Evolutionary conservation across 2,797 vertebrate genomes (phyloP).

Genomic region (Varecia variegata): DNA sequence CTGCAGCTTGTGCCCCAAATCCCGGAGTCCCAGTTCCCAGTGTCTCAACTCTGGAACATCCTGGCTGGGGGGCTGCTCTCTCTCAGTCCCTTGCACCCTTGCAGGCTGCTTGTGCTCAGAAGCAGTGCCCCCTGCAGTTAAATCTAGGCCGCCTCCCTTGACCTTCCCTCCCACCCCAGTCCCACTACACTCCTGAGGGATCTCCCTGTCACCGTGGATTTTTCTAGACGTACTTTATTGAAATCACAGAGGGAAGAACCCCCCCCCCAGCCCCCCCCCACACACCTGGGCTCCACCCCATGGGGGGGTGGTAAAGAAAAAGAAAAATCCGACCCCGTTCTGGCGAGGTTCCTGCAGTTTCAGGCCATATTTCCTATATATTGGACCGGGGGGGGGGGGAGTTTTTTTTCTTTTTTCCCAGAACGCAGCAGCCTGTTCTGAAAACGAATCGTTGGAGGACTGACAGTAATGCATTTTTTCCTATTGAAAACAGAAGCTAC

Average conservation of each 20-base stretch:
- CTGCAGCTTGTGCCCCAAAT: neutral
- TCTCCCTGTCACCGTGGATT: conserved; percentile 51
- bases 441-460: conserved; percentile 86
- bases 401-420: neutral
- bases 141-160: conserved; percentile 38
- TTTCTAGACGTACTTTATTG: conserved; percentile 63
- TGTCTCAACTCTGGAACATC: neutral
- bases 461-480: conserved; percentile 89
- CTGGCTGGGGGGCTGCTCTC: neutral
- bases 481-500: conserved; percentile 89
- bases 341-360: conserved; percentile 36
- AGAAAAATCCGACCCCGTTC: conserved; percentile 43
- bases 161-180: neutral
- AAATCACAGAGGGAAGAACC: conserved; percentile 58
- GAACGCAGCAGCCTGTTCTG: conserved; percentile 82
- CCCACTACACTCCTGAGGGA: conserved; percentile 54
- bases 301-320: neutral
- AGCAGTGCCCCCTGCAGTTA: conserved; percentile 58
- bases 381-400: neutral
- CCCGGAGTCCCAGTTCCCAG: neutral
- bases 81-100: neutral
- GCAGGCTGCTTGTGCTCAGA: conserved; percentile 23
- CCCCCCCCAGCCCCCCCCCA: neutral
- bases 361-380: conserved; percentile 69
- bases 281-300: conserved; percentile 63